phyloP scores from a whole-genome alignment of 2,888 invertebrate genomes.

The Tiphia femorata region DNA sequence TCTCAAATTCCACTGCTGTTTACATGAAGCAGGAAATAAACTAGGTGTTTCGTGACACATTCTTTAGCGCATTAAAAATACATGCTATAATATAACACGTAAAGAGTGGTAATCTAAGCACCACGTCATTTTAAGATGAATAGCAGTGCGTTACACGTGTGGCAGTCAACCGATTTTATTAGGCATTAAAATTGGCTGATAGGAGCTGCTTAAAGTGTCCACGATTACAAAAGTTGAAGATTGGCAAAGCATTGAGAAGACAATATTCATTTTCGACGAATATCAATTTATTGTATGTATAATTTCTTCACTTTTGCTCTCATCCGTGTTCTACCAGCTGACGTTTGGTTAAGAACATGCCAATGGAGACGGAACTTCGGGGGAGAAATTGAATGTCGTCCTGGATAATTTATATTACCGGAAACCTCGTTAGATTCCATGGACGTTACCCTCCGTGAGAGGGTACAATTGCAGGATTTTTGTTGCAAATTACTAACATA shows the following conservation, averaged over 20 bases:
- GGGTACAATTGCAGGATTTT: slow-evolving; percentile 15
- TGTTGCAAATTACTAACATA: slow-evolving; percentile 39
- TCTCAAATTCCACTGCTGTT: no score
- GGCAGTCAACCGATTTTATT: no score
- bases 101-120: no score
- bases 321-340: slow-evolving; percentile 25
- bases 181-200: no score
- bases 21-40: no score
- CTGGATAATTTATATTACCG: slow-evolving; percentile 21
- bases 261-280: slow-evolving; percentile 32
- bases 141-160: no score
- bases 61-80: no score
- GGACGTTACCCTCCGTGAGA: background rate
- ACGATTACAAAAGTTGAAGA: no score
- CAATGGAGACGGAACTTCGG: slow-evolving; percentile 21
- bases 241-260: background rate
- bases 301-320: slow-evolving; percentile 29
- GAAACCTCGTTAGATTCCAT: slow-evolving; percentile 23
- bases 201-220: no score
- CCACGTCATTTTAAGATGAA: no score
- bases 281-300: slow-evolving; percentile 45
- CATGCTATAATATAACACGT: no score
- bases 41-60: no score
- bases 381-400: slow-evolving; percentile 23
- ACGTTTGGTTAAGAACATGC: slow-evolving; percentile 32